Conservation (phyloP, 2,888 invertebrate genomes). For the Pheosia tremula region DNA sequence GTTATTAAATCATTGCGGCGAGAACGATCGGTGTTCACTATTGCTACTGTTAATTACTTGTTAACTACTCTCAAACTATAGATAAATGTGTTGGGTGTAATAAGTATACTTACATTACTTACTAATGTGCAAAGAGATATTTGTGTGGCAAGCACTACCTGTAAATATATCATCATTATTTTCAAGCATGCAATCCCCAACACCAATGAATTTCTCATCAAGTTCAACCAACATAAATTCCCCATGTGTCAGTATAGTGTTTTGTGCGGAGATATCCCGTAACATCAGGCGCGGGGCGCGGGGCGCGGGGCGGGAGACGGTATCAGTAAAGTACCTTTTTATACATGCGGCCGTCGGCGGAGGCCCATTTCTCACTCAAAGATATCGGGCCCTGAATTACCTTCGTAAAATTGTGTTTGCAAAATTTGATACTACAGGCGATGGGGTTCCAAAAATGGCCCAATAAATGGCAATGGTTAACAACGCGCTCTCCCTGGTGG, state of each 20-base stretch:
- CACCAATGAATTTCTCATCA: neutral
- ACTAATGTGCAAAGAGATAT: too few relatives aligned
- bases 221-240: neutral
- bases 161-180: too few relatives aligned
- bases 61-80: neutral
- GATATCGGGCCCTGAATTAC: constrained; percentile 4
- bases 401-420: constrained; percentile 1
- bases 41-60: neutral
- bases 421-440: neutral
- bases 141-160: too few relatives aligned
- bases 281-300: neutral
- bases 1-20: neutral
- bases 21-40: neutral
- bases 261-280: neutral
- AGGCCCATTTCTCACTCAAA: constrained; percentile 6
- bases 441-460: too few relatives aligned
- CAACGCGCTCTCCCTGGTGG: too few relatives aligned
- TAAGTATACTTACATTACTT: too few relatives aligned
- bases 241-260: neutral
- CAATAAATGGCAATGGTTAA: too few relatives aligned
- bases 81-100: too few relatives aligned
- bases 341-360: constrained; percentile 5
- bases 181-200: too few relatives aligned
- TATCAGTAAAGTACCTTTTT: constrained; percentile 6
- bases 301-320: neutral